Conservation (phyloP, 1,140 invertebrate genomes). For the Procambarus clarkii region DNA sequence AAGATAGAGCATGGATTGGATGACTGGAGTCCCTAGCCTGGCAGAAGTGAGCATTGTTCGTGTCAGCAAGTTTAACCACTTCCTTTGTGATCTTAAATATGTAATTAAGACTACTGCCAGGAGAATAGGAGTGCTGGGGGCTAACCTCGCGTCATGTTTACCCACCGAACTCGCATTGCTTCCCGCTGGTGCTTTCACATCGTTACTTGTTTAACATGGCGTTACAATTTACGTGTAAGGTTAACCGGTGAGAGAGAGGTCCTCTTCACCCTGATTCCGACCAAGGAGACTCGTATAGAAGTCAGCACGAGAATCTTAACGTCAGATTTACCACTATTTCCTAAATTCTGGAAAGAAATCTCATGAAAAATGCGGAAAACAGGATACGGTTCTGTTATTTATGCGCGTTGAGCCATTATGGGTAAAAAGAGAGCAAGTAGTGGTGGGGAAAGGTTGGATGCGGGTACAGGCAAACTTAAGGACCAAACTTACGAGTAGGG, state of each 20-base stretch:
- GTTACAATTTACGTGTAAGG: no score
- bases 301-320: background rate
- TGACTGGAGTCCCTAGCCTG: no score
- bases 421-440: background rate
- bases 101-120: no score
- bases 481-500: background rate
- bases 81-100: no score
- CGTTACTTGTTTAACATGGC: no score
- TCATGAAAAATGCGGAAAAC: background rate
- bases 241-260: background rate
- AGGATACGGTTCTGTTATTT: background rate
- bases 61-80: no score
- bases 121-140: no score
- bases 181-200: no score
- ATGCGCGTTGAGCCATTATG: background rate
- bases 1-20: no score
- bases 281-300: background rate
- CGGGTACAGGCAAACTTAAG: background rate
- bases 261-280: background rate
- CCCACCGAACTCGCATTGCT: no score
- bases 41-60: no score
- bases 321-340: conserved; percentile 1
- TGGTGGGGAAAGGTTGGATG: background rate
- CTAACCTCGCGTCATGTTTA: no score
- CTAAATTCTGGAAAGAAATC: background rate